A percentile compares a stretch with the other conserved stretches of the same genome.
These are phyloP conservation scores for Seira sanloemensis DNA, from an alignment of 2,888 invertebrate genomes.

Conservation along the genomic window DNA sequence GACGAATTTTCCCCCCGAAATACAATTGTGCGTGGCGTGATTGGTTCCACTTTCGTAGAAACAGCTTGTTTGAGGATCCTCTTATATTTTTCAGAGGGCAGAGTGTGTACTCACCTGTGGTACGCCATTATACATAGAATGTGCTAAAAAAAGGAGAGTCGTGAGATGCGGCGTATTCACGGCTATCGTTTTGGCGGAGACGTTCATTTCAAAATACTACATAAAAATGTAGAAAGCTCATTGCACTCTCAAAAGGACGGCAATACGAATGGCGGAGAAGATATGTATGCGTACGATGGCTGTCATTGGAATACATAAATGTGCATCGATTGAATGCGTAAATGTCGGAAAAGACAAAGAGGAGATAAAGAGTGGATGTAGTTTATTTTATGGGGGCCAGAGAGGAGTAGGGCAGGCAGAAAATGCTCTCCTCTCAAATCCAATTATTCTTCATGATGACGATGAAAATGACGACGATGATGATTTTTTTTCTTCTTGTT, in stretches of 20 bases:
- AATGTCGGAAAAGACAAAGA: too few relatives aligned
- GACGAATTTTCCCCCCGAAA: too few relatives aligned
- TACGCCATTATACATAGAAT: too few relatives aligned
- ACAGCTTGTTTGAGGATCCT: not conserved
- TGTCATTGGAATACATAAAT: not conserved
- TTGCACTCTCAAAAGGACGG: too few relatives aligned
- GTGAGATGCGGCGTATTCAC: too few relatives aligned
- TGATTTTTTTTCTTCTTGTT: conserved; percentile 4
- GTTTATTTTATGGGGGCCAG: not conserved
- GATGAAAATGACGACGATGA: not conserved
- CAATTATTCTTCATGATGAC: not conserved
- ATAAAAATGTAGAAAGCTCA: not conserved
- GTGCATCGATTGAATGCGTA: not conserved
- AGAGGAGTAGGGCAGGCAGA: not conserved
- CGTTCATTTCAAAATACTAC: too few relatives aligned
- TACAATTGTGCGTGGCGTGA: not conserved
- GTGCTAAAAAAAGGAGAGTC: too few relatives aligned
- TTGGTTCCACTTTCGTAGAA: not conserved
- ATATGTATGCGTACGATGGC: too few relatives aligned
- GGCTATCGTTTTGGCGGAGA: not conserved
- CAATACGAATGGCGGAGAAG: not conserved
- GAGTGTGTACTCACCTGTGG: not conserved
- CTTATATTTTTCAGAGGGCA: not conserved
- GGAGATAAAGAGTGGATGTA: not conserved
- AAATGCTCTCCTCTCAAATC: conserved; percentile 1